A percentile compares a stretch with the other conserved stretches of the same genome.
phyloP scores from a whole-genome alignment of 2,797 vertebrate genomes.

The Leptodactylus fallax region DNA sequence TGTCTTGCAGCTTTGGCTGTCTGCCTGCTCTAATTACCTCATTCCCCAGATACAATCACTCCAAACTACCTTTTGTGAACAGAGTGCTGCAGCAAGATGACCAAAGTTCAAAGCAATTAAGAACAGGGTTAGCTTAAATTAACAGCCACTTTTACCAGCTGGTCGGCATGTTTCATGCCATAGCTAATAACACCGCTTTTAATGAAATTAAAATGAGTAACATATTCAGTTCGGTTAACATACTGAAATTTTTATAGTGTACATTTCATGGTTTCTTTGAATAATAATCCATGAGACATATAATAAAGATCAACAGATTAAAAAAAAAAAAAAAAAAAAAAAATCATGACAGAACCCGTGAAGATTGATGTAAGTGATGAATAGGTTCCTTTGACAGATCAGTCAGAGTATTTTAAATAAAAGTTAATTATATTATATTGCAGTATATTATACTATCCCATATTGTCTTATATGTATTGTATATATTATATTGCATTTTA shows the following conservation, averaged over 20 bases:
- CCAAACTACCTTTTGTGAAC: slow-evolving; percentile 76
- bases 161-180: slow-evolving; percentile 51
- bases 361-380: too few species aligned
- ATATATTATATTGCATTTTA: too few species aligned
- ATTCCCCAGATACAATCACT: slow-evolving; percentile 71
- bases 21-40: slow-evolving; percentile 81
- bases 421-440: too few species aligned
- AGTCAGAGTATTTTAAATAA: too few species aligned
- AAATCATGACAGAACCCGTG: too few species aligned
- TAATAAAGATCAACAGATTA: not conserved
- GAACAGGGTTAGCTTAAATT: slow-evolving; percentile 79
- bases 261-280: not conserved
- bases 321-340: too few species aligned
- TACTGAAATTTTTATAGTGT: not conserved
- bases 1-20: slow-evolving; percentile 78
- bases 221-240: not conserved
- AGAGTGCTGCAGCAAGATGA: slow-evolving; percentile 73
- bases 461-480: too few species aligned
- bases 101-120: slow-evolving; percentile 82
- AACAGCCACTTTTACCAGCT: slow-evolving; percentile 73
- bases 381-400: too few species aligned
- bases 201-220: slow-evolving; percentile 15
- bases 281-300: not conserved
- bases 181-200: slow-evolving; percentile 29
- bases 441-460: too few species aligned